Evolutionary conservation across 2,113 vertebrate genomes (phyloP).

Genomic region (Ovis aries): ARS-UI_Ramb_v3.0 NC_056055.1:71440501-71441000

Average conservation of each 20-base stretch:
- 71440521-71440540: neutral
- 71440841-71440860: neutral
- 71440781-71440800: neutral
- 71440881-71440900: neutral
- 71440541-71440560: neutral
- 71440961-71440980: neutral
- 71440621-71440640: neutral
- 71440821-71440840: neutral
- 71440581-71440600: neutral
- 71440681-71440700: neutral
- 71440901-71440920: neutral
- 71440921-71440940: neutral
- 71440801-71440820: neutral
- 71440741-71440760: neutral
- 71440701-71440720: neutral
- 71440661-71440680: neutral
- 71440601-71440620: neutral
- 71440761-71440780: neutral
- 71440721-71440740: neutral
- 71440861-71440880: neutral
- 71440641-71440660: neutral
- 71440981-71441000: neutral
- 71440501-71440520: neutral
- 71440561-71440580: neutral
- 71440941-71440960: neutral